Conservation (phyloP, 2,113 vertebrate species). For the Vulpes lagopus region DNA sequence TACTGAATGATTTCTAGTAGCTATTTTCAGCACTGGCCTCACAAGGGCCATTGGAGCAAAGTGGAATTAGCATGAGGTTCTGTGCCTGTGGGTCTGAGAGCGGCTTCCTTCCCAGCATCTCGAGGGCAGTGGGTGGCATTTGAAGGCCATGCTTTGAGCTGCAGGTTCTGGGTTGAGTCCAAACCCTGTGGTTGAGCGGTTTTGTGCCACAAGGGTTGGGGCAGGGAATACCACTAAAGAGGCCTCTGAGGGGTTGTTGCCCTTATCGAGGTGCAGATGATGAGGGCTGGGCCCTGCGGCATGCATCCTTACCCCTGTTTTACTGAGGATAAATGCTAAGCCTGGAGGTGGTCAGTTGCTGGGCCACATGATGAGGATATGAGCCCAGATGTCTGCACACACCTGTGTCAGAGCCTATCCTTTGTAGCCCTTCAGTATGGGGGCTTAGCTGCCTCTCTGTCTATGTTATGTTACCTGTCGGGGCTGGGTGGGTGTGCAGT, state of each 20-base stretch:
- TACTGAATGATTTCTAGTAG: background rate
- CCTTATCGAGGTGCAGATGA: accelerated
- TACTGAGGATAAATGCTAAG: too few species aligned
- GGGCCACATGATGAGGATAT: background rate
- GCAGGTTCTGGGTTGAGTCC: background rate
- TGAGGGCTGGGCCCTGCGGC: accelerated
- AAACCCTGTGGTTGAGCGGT: background rate
- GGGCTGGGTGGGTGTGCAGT: accelerated
- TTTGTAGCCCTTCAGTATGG: accelerated
- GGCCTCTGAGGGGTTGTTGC: background rate
- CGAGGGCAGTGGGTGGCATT: accelerated
- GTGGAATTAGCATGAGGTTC: background rate
- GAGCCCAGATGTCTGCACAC: background rate
- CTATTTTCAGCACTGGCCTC: background rate
- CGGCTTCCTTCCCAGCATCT: background rate
- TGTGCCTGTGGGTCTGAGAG: background rate
- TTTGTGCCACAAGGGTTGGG: background rate
- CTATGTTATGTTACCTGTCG: too few species aligned
- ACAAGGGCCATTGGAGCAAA: background rate
- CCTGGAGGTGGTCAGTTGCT: accelerated
- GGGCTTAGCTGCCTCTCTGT: background rate
- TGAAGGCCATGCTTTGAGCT: background rate
- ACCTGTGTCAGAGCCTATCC: accelerated
- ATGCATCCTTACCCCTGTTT: accelerated
- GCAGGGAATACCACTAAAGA: accelerated